These are phyloP conservation scores for Leuctra nigra DNA, from an alignment of 2,888 invertebrate species.

Conservation along the genomic window DNA sequence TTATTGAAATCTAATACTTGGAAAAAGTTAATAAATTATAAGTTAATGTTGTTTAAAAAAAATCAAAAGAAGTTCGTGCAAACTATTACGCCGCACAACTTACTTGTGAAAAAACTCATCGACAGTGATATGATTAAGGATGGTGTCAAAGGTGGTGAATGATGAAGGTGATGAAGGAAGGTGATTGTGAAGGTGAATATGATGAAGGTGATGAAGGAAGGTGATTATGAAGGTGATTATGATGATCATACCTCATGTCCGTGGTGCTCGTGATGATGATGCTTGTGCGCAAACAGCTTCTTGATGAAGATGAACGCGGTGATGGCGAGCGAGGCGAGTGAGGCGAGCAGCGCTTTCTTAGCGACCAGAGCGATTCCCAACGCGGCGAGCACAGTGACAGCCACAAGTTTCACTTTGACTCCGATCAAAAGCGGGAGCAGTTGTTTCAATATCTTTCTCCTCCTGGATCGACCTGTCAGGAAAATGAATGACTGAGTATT, in stretches of 20 bases:
- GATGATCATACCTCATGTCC: constrained; percentile 28
- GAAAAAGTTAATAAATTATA: no score
- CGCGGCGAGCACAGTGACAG: constrained; percentile 48
- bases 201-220: neutral
- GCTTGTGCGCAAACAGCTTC: constrained; percentile 35
- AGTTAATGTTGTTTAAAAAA: no score
- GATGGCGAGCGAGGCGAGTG: constrained; percentile 52
- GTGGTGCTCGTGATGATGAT: constrained; percentile 29
- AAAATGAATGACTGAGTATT: no score
- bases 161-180: constrained; percentile 35
- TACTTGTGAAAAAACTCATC: no score
- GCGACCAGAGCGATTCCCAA: constrained; percentile 53
- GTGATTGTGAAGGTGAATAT: constrained; percentile 29
- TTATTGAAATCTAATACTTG: no score
- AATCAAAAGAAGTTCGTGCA: no score
- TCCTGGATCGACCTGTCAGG: constrained; percentile 53
- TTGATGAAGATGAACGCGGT: constrained; percentile 46
- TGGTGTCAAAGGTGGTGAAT: constrained; percentile 32
- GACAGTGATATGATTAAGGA: no score
- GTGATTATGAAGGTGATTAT: neutral
- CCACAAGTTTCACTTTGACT: constrained; percentile 52
- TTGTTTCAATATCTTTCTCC: constrained; percentile 48
- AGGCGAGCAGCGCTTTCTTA: constrained; percentile 55
- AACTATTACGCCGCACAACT: no score
- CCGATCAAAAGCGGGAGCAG: constrained; percentile 51